Evolutionary conservation across 2,888 invertebrate species (phyloP).

Genomic region (Drosophila fulvimacula): DNA sequence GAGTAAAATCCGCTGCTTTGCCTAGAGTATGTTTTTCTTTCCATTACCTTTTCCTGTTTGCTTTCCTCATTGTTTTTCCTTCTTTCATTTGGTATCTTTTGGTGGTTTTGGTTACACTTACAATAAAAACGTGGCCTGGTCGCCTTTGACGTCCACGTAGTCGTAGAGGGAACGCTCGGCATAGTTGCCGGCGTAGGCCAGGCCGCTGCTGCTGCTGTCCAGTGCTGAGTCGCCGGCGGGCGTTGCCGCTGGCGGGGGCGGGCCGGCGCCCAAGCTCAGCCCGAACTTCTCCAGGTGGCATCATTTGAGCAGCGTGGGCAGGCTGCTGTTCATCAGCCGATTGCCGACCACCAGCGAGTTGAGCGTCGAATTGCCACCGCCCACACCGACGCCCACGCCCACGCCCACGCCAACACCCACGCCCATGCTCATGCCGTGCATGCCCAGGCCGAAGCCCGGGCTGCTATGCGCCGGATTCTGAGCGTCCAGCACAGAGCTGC

Average conservation of each 20-base stretch:
- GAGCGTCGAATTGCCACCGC: conserved; percentile 77
- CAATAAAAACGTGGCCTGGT: conserved; percentile 74
- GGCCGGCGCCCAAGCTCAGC: conserved; percentile 71
- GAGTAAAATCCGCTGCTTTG: conserved; percentile 61
- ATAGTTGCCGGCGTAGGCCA: conserved; percentile 52
- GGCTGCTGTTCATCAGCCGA: conserved; percentile 81
- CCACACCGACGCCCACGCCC: conserved; percentile 75
- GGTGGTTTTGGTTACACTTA: conserved; percentile 75
- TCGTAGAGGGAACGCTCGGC: conserved; percentile 68
- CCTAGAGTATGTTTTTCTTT: conserved; percentile 36
- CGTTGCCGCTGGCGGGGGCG: conserved; percentile 64
- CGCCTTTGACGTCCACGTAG: conserved; percentile 70
- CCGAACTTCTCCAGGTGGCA: conserved; percentile 81
- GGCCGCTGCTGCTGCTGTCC: conserved; percentile 26
- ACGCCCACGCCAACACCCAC: conserved; percentile 73
- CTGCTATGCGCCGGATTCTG: conserved; percentile 76
- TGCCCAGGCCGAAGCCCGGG: conserved; percentile 70
- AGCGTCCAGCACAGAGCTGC: conserved; percentile 38
- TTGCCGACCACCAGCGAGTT: conserved; percentile 82
- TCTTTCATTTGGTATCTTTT: conserved; percentile 36
- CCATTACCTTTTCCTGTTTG: conserved; percentile 36
- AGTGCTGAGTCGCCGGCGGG: conserved; percentile 56
- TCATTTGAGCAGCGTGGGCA: conserved; percentile 83
- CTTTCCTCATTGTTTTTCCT: conserved; percentile 38
- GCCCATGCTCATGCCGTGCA: conserved; percentile 74